These are phyloP conservation scores for Spinibarbus caldwelli DNA, from an alignment of 2,797 vertebrate species.

Conservation along the genomic window DNA sequence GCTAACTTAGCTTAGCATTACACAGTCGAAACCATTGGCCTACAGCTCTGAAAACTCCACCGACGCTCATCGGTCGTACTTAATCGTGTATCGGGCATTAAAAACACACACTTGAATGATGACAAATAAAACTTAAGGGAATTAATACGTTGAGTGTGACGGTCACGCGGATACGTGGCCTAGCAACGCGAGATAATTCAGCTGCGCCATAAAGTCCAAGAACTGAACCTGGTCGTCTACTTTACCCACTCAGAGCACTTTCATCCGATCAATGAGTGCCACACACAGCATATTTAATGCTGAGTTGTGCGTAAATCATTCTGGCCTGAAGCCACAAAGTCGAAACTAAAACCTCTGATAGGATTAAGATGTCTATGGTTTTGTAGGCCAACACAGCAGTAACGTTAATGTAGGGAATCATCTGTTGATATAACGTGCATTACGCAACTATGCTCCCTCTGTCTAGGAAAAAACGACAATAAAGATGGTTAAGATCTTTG, in stretches of 20 bases:
- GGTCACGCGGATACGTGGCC: slow-evolving; percentile 9
- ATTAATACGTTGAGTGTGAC: not conserved
- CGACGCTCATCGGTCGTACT: not conserved
- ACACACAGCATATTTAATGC: not conserved
- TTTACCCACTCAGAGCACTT: not conserved
- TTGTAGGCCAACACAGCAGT: slow-evolving; percentile 25
- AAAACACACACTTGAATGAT: not conserved
- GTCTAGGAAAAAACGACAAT: slow-evolving; percentile 56
- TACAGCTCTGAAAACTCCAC: not conserved
- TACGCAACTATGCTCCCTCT: slow-evolving; percentile 59
- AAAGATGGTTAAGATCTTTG: slow-evolving; percentile 93
- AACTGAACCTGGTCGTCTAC: not conserved
- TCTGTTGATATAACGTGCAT: slow-evolving; percentile 55
- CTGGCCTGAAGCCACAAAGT: not conserved
- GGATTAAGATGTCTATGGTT: not conserved
- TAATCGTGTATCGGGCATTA: not conserved
- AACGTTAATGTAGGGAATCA: slow-evolving; percentile 15
- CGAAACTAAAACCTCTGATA: not conserved
- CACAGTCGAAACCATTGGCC: not conserved
- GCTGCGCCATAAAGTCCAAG: slow-evolving; percentile 19
- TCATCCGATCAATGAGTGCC: not conserved
- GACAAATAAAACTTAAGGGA: not conserved
- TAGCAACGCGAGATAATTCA: slow-evolving; percentile 20
- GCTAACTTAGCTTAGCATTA: slow-evolving; percentile 10
- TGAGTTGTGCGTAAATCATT: not conserved